Evolutionary conservation across 2,888 invertebrate species (phyloP), one percentile per base, ranked within the genome.

Genomic region (Caenorhabditis sulstoni): DNA sequence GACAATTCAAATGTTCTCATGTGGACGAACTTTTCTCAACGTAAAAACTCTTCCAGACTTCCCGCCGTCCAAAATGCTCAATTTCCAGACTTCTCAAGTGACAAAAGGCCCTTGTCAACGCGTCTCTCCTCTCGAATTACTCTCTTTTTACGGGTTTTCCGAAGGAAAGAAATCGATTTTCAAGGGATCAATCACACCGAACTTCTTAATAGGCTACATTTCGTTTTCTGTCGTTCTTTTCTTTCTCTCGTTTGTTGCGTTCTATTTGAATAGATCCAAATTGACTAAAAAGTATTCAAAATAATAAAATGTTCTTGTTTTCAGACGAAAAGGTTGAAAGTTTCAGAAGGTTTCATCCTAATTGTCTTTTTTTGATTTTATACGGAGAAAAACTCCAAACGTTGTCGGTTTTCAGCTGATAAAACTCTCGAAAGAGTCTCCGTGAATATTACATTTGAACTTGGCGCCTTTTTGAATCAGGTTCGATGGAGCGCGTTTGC

Each of bases 81-180:
- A n/a, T 16, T 59, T 77, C 44, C 66, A 78, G 78, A 71, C 62
- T 7, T 61, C 66, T 22, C 66, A 71, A 66, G 66, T 78, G 3
- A 71, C 71, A 23, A 78, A 67, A 62, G 78, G 78, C 18, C 78
- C 71, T 14, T 78, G 78, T 18, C 78, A 71, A 22, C 52, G 52
- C 44, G 78, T 78, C 0, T 55, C 53, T n/a, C 66, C 78, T 8
- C 14, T n/a, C 1, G 71, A 78, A 14, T 35, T 71, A 4, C 37
- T 78, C 8, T 18, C 50, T 2, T 78, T 55, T 55, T 78, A 71
- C 23, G 66, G 71, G 0, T 71, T 53, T 41, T 4, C 18, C 0
- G 35, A 45, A 57, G 29, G n/a, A 2, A 11, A 20, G 4, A 61
- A 35, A 11, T 11, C 29, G 20, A 18, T 37, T 18, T 22, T 53